These are phyloP conservation scores for Condylostylus longicornis DNA, from an alignment of 1,140 invertebrate genomes.

Conservation along the genomic window DNA sequence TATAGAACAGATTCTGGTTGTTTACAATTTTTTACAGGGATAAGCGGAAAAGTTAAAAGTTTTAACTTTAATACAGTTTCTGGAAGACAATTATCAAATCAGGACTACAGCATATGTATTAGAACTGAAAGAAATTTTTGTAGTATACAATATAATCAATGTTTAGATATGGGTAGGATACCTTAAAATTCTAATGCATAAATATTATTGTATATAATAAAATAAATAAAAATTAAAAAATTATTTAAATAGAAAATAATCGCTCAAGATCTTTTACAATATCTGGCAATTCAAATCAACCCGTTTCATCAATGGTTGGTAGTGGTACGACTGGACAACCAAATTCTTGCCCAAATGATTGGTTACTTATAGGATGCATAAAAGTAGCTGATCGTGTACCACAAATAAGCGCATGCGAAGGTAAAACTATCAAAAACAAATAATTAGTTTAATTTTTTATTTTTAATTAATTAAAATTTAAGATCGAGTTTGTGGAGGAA, in stretches of 20 bases:
- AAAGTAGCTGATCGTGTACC: conserved; percentile 30
- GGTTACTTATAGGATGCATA: conserved; percentile 61
- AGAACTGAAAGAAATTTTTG: conserved; percentile 76
- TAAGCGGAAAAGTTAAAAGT: conserved; percentile 60
- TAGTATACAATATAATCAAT: conserved; percentile 66
- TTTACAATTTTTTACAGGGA: conserved; percentile 60
- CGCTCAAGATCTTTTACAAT: conserved; percentile 51
- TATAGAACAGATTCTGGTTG: conserved; percentile 66
- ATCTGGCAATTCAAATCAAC: conserved; percentile 52
- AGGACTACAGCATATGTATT: conserved; percentile 76
- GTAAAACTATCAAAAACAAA: too few species aligned
- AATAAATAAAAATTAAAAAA: neutral
- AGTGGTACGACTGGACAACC: conserved; percentile 34
- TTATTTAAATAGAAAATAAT: conserved; percentile 32
- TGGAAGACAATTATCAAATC: conserved; percentile 72
- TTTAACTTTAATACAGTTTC: conserved; percentile 64
- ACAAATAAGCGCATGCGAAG: conserved; percentile 31
- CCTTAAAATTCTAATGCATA: neutral
- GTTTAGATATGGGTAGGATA: conserved; percentile 43
- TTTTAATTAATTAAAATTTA: too few species aligned
- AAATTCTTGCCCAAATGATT: conserved; percentile 54
- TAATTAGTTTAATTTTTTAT: too few species aligned
- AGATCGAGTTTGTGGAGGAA: conserved; percentile 38
- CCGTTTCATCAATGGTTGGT: conserved; percentile 49
- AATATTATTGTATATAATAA: neutral